Evolutionary conservation across 1,140 invertebrate species (phyloP).

Genomic region (Drosophila santomea): DNA sequence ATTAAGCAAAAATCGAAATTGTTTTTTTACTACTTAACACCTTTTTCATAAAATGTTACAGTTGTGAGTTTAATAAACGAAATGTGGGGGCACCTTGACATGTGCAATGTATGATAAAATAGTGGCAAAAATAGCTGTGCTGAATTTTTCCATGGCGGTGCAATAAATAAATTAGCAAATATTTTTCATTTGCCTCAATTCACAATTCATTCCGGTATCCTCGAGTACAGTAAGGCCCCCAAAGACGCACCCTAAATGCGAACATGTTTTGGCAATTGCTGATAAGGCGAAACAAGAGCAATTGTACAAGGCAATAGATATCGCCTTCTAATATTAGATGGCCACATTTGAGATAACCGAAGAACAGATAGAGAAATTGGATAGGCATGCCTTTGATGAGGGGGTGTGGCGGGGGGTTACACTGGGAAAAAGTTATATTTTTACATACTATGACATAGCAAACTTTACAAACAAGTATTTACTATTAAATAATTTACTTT

Average conservation of each 20-base stretch:
- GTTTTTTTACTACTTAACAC: background rate
- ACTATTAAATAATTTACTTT: too few relatives aligned
- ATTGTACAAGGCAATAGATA: slow-evolving; percentile 41
- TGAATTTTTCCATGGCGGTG: slow-evolving; percentile 14
- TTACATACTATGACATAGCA: background rate
- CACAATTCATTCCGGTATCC: background rate
- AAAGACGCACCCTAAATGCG: slow-evolving; percentile 7
- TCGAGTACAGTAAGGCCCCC: slow-evolving; percentile 13
- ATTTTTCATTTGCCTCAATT: background rate
- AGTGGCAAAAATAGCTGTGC: slow-evolving; percentile 10
- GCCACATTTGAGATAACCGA: slow-evolving; percentile 22
- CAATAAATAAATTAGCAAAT: slow-evolving; percentile 13
- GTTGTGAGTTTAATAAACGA: background rate
- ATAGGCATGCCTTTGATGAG: slow-evolving; percentile 13
- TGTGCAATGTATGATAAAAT: background rate
- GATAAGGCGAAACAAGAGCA: slow-evolving; percentile 34
- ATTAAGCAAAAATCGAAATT: too few relatives aligned
- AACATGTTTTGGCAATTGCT: slow-evolving; percentile 5
- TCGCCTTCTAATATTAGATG: slow-evolving; percentile 43
- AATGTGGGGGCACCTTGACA: background rate
- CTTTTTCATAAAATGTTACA: background rate
- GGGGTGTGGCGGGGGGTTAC: background rate
- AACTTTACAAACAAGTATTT: background rate
- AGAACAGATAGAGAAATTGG: slow-evolving; percentile 32
- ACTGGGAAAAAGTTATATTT: background rate